These are phyloP conservation scores for Sminthurides aquaticus DNA, from an alignment of 2,888 invertebrate species.

Conservation along the genomic window DNA sequence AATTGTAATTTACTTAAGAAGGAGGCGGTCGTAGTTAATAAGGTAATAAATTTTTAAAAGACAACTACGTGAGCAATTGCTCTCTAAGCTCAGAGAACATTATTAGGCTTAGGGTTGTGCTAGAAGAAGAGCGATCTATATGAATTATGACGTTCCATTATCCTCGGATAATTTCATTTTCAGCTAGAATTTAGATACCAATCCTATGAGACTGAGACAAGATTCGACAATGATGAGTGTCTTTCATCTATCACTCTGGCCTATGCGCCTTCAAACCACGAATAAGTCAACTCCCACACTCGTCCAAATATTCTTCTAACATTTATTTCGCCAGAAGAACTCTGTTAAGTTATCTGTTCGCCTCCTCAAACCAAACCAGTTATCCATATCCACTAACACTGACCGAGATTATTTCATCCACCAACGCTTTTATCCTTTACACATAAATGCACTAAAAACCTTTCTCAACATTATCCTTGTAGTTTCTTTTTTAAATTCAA, in stretches of 20 bases:
- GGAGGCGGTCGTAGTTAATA: neutral
- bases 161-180: neutral
- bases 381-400: too few species aligned
- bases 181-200: neutral
- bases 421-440: too few species aligned
- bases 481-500: too few species aligned
- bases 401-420: too few species aligned
- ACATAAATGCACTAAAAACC: too few species aligned
- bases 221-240: neutral
- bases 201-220: neutral
- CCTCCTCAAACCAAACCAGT: too few species aligned
- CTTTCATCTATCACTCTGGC: neutral
- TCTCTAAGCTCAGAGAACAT: too few species aligned
- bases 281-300: neutral
- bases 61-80: neutral
- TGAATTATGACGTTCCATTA: constrained; percentile 16
- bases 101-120: too few species aligned
- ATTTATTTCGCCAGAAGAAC: too few species aligned
- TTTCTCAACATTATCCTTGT: too few species aligned
- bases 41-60: neutral
- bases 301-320: too few species aligned
- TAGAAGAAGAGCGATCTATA: neutral
- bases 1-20: neutral
- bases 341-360: too few species aligned
- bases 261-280: neutral